phyloP scores from a whole-genome alignment of 2,888 invertebrate species.

The Beris chalybata region DNA sequence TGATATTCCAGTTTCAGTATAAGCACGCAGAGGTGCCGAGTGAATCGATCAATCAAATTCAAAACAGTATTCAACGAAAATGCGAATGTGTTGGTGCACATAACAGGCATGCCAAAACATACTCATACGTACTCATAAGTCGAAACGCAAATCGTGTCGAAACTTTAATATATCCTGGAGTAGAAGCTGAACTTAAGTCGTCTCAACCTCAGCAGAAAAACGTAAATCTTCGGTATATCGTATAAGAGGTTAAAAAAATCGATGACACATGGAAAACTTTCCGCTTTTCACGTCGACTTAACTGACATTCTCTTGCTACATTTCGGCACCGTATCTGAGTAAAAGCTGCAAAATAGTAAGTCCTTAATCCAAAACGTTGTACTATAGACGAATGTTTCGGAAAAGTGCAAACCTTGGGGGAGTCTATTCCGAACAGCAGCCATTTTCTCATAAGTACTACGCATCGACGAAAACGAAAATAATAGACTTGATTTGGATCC shows the following conservation, averaged over 20 bases:
- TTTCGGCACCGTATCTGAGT: too few species aligned
- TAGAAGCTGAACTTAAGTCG: neutral
- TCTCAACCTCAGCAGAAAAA: neutral
- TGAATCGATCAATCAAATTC: constrained; percentile 29
- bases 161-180: neutral
- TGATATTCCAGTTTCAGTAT: too few species aligned
- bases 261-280: constrained; percentile 26
- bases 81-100: neutral
- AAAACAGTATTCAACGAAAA: constrained; percentile 1
- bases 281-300: constrained; percentile 19
- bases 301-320: neutral
- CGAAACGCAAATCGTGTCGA: constrained; percentile 11
- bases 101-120: constrained; percentile 1
- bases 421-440: too few species aligned
- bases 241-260: constrained; percentile 23
- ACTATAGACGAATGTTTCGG: too few species aligned
- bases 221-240: constrained; percentile 8
- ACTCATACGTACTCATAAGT: neutral
- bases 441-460: too few species aligned
- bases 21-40: constrained; percentile 1
- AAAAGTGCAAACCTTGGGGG: too few species aligned
- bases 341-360: too few species aligned
- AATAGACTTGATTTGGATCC: too few species aligned
- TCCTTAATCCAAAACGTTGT: too few species aligned
- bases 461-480: too few species aligned